Conservation (phyloP, 2,888 invertebrate genomes). For the Habrosyne pyritoides region DNA sequence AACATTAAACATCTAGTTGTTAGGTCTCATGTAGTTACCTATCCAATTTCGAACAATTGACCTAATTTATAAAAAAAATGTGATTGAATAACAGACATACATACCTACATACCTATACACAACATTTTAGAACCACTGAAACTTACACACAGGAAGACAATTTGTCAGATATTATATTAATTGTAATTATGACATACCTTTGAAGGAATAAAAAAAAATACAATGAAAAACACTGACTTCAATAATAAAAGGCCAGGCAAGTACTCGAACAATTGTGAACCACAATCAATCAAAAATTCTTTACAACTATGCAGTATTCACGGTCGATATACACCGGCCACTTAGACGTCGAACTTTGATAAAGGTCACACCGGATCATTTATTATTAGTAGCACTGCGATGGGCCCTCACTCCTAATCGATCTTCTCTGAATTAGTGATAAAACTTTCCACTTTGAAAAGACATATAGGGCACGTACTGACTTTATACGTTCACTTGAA, state of each 20-base stretch:
- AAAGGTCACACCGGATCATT: constrained; percentile 61
- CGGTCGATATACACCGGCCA: constrained; percentile 14
- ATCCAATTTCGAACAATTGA: too few relatives aligned
- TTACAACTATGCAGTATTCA: not conserved
- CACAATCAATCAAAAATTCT: not conserved
- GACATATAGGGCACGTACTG: constrained; percentile 30
- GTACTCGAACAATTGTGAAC: not conserved
- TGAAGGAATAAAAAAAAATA: too few relatives aligned
- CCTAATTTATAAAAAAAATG: too few relatives aligned
- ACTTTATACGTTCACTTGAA: constrained; percentile 27
- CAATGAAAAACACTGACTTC: too few relatives aligned
- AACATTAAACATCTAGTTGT: too few relatives aligned
- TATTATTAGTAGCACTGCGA: constrained; percentile 51
- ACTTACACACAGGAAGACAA: too few relatives aligned
- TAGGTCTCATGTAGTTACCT: too few relatives aligned
- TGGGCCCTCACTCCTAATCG: constrained; percentile 37
- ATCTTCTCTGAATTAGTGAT: constrained; percentile 54
- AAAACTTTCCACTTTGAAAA: constrained; percentile 37
- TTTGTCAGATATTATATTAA: too few relatives aligned
- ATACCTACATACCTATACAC: too few relatives aligned
- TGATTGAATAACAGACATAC: too few relatives aligned
- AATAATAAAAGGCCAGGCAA: not conserved
- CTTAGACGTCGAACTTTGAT: constrained; percentile 60
- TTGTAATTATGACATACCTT: too few relatives aligned
- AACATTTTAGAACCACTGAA: too few relatives aligned